A percentile compares a stretch with the other conserved stretches of the same genome.
These are phyloP conservation scores for Kuschelorhynchus macadamiae DNA, from an alignment of 2,888 invertebrate genomes.

Conservation along the genomic window DNA sequence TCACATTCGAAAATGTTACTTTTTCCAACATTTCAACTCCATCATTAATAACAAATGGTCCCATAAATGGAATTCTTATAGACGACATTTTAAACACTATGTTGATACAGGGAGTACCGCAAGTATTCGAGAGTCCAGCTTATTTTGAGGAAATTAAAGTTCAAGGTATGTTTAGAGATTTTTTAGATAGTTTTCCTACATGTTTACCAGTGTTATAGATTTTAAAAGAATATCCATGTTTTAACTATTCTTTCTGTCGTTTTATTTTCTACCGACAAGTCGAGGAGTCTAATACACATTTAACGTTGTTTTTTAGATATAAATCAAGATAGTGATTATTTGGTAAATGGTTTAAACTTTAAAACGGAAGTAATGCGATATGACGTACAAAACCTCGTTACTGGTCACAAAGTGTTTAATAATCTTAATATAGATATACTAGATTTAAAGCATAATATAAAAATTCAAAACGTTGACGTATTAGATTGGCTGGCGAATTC, in stretches of 20 bases:
- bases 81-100: conserved; percentile 67
- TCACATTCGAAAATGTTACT: conserved; percentile 67
- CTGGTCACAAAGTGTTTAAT: conserved; percentile 67
- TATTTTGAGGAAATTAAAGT: conserved; percentile 58
- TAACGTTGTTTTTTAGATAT: conserved; percentile 37
- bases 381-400: conserved; percentile 67
- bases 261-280: no score
- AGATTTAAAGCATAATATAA: conserved; percentile 58
- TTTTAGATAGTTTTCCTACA: no score
- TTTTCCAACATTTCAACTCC: conserved; percentile 65
- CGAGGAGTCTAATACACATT: no score
- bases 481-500: conserved; percentile 68
- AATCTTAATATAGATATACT: conserved; percentile 66
- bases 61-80: conserved; percentile 64
- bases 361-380: conserved; percentile 70
- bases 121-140: conserved; percentile 65
- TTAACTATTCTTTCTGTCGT: no score
- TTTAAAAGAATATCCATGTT: no score
- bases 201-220: no score
- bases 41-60: conserved; percentile 62
- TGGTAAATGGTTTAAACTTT: conserved; percentile 71
- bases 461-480: conserved; percentile 69
- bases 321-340: conserved; percentile 57
- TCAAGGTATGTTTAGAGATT: conserved; percentile 55
- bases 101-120: conserved; percentile 67